Base-by-base conservation (phyloP, 2,888 invertebrate genomes). In the Pristionchus japonicus region DNA sequence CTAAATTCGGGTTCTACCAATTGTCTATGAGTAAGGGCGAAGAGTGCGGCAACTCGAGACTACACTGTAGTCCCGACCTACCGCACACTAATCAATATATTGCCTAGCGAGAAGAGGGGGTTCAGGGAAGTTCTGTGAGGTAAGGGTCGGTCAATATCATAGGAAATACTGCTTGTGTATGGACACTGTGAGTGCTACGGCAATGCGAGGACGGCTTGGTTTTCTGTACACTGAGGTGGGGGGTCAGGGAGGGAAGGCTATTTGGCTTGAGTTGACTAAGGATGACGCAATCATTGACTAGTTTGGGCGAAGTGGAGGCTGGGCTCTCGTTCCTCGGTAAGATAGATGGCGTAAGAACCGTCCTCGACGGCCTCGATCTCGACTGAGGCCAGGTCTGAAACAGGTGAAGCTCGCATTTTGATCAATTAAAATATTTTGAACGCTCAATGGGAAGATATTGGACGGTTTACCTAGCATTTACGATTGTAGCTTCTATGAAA, bases 331-430 rank as follows among this genome's bases (percentile, higher is more conserved):
- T 87, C 87, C 92, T 95, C 95, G 31, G 95, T 94, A 37, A 96
- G 94, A 47, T 95, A 95, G 88, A 96, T 94, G 91, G 96, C 95
- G 91, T 95, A 95, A 52, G 89, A 74, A 31, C 88, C 88, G 61
- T 92, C 92, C n/a, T 89, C 88, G 1, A 87, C 80, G 27, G 88
- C 97, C 95, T 97, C 97, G 94, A 98, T 97, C 95, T 98, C 97
- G 95, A 98, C 96, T 94, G 97, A 96, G 88, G 61, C 77, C 34
- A 87, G 47, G 40, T 87, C 87, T 86, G 43, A 20, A 61, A 47
- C 20, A 57, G 6, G 4, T 31, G 27, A n/a, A 37, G 57, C 15
- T 27, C 17, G n/a, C n/a, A n/a, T n/a, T n/a, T n/a, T n/a, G n/a
- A 89, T 31, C 15, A 20, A 84, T 83, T 94, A 93, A n/a, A 95